Base-by-base conservation (phyloP, 2,888 invertebrate genomes). In the Muschampia plurimacula region DNA sequence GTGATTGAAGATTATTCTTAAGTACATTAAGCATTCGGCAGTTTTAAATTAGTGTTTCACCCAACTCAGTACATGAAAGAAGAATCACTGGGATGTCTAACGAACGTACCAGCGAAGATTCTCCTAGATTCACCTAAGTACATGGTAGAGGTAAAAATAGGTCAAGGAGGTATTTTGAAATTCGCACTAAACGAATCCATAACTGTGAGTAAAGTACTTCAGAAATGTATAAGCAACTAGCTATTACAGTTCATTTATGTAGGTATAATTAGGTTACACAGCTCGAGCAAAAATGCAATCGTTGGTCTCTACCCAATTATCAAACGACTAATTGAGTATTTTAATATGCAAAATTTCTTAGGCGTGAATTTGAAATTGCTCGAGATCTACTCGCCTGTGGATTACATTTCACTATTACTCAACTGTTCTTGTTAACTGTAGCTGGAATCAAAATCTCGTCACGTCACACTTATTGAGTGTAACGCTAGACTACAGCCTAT, bases 391-490 rank as follows among this genome's bases (percentile, higher is more conserved):
- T 36, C 10, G 13, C 49, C 44, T 44, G 59, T 60, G 12, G 28
- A 65, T 75, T 73, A 52, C 62, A 63, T 67, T 67, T 75, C 67
- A 59, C 66, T 74, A 52, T 79, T 77, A 77, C 76, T 64, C 69
- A 78, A 78, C 76, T 70, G 64, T 65, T 76, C 22, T 76, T 49
- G 59, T 65, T 70, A 66, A 41, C 62, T 55, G 62, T 22, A 52
- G 55, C 69, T 69, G 69, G 74, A 74, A 79, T 77, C 76, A 74
- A 77, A 76, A 75, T 79, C 77, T 77, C 70, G 77, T 79, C 79
- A 78, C 77, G 77, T 79, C 74, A 77, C 74, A 78, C 60, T 74
- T 76, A 74, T 77, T 74, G 76, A 76, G 75, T 73, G 74, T 75
- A 74, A 77, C 72, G 73, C 67, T 75, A 74, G 69, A 74, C 74